A percentile compares a stretch with the other conserved stretches of the same genome.
phyloP scores from a whole-genome alignment of 2,888 invertebrate genomes.

The Heliconius cydno region DNA sequence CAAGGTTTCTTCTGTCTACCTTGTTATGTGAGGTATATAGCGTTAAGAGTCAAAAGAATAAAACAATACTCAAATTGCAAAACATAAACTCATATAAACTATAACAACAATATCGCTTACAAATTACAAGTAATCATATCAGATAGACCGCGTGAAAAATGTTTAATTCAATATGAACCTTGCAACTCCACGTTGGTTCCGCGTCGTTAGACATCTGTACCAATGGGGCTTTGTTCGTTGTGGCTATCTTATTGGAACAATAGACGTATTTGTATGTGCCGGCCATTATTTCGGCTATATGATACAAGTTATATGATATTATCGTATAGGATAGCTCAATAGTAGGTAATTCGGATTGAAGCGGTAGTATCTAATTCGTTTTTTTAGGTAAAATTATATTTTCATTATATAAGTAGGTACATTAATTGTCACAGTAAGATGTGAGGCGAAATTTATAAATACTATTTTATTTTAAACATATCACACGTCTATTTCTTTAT shows the following conservation, averaged over 20 bases:
- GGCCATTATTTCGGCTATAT: slow-evolving; percentile 3
- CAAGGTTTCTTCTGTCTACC: too few species aligned
- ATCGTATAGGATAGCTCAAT: not conserved
- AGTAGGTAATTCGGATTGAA: not conserved
- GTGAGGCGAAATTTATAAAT: not conserved
- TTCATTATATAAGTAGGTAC: not conserved
- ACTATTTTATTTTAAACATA: too few species aligned
- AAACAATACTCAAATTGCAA: too few species aligned
- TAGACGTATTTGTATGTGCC: slow-evolving; percentile 23
- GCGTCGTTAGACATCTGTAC: slow-evolving; percentile 32
- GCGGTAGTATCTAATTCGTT: not conserved
- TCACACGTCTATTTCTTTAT: too few species aligned
- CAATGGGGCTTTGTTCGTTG: slow-evolving; percentile 32
- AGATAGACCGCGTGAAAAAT: slow-evolving; percentile 1
- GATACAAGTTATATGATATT: not conserved
- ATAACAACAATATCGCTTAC: not conserved
- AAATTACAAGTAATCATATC: not conserved
- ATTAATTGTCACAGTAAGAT: not conserved
- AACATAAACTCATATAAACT: not conserved
- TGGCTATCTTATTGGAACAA: slow-evolving; percentile 30
- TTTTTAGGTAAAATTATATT: not conserved
- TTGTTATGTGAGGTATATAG: too few species aligned
- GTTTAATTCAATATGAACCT: slow-evolving; percentile 28
- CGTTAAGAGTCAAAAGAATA: too few species aligned
- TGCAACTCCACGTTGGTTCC: slow-evolving; percentile 16